These are phyloP conservation scores for Chironex yamaguchii DNA, from an alignment of 30 jellyfish, hydroid and myxozoan species.

Conservation along the genomic window DNA sequence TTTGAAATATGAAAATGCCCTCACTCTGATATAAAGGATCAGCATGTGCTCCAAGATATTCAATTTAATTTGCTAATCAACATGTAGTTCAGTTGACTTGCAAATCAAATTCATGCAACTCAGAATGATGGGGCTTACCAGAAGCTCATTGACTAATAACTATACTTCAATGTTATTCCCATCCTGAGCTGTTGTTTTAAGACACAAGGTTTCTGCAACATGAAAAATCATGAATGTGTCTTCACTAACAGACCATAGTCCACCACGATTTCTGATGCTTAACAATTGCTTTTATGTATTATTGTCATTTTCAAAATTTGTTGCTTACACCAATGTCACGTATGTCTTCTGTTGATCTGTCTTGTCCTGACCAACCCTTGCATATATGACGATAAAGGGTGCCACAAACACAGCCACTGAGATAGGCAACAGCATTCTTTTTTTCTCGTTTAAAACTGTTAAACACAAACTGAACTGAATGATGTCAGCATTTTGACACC, in stretches of 20 bases:
- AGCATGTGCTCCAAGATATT: conserved; percentile 18
- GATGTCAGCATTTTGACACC: conserved; percentile 5
- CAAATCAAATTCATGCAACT: conserved; percentile 5
- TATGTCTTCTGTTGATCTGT: not conserved
- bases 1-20: conserved; percentile 11
- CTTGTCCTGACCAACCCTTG: conserved; percentile 16
- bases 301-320: conserved; percentile 4
- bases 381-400: conserved; percentile 27
- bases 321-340: not conserved
- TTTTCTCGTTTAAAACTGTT: not conserved
- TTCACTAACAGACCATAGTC: conserved; percentile 30
- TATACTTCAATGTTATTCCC: conserved; percentile 5
- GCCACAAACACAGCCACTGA: conserved; percentile 32
- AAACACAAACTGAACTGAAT: not conserved
- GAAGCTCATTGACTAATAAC: not conserved
- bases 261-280: conserved; percentile 33
- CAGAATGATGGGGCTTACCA: conserved; percentile 15
- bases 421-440: conserved; percentile 15
- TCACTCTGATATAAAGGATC: not conserved
- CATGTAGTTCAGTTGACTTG: conserved; percentile 25
- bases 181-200: not conserved
- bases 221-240: conserved; percentile 25
- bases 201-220: conserved; percentile 33
- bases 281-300: not conserved
- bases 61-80: conserved; percentile 7